Evolutionary conservation across 2,113 vertebrate genomes (phyloP), one percentile per base, ranked within the genome.

Genomic region (Xyrauchen texanus): DNA sequence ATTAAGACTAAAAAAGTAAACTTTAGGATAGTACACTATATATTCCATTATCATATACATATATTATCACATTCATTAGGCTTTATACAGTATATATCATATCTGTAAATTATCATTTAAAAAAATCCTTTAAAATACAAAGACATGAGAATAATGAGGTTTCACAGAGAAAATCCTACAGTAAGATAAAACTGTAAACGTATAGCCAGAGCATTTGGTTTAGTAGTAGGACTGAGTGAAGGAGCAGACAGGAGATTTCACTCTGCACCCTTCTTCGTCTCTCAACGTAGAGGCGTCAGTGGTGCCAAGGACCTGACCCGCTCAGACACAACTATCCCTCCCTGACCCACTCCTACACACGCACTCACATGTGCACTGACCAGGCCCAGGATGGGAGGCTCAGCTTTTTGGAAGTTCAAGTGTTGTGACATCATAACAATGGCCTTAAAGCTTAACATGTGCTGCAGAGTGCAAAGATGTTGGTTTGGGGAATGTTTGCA

Each of bases 311-410:
- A 85, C 80, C 66, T 65, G 72, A 79, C 85, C 84, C 57, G 12
- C 83, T 87, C 85, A 93, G 92, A 92, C 92, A 93, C 88, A 93
- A 93, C 91, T 90, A 87, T 86, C 83, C 85, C 82, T 78, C 83
- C 9, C 82, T 68, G 51, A 84, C 81, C 82, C 85, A 7, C 76
- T 81, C 65, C 57, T 49, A 34, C 21, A 34, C 21, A 34, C 21
- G 3, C 21, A 34, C 21, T 34, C 21, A 34, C 73, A 70, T 67
- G 7, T 11, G 15, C 13, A 57, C n/a, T 16, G 49, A 21, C 52
- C 55, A 11, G 34, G 34, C 53, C 4, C 16, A 34, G 11, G 68
- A 58, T 0, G 34, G 68, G 34, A 71, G 34, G 21, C 52, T 45
- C 53, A 57, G 53, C 12, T 57, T 57, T 57, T 57, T 12, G 55